phyloP scores from a whole-genome alignment of 1,140 invertebrate genomes.

The Aporrectodea caliginosa region DNA sequence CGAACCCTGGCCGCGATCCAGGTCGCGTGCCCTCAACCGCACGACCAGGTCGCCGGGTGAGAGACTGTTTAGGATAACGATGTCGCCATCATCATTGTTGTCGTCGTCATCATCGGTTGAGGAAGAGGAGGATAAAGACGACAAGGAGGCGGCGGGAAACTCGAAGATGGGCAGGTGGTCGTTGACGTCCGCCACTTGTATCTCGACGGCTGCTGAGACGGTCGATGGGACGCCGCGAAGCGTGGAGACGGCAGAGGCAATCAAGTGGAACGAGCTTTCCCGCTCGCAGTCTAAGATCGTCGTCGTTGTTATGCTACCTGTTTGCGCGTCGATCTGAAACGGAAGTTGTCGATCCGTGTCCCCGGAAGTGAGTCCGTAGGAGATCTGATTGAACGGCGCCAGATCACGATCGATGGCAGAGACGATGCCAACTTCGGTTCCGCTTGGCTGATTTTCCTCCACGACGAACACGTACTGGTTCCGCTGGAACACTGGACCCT shows the following conservation, averaged over 20 bases:
- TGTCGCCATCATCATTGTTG: neutral
- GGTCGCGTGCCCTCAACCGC: neutral
- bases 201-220: neutral
- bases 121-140: no score
- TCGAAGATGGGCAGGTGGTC: neutral
- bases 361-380: neutral
- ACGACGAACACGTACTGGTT: conserved; percentile 15
- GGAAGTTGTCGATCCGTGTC: neutral
- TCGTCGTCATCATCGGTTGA: no score
- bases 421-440: conserved; percentile 20
- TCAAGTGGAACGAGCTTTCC: neutral
- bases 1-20: neutral
- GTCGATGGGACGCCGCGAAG: neutral
- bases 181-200: neutral
- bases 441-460: conserved; percentile 5
- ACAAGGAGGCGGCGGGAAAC: neutral
- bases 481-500: conserved; percentile 21
- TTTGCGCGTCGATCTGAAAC: conserved; percentile 10
- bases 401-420: conserved; percentile 16
- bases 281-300: conserved; percentile 9
- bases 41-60: neutral
- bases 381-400: neutral
- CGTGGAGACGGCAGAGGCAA: neutral
- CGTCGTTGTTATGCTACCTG: neutral
- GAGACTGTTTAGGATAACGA: neutral